These are phyloP conservation scores for Anoplopoma fimbria DNA, from an alignment of 2,113 vertebrate genomes.

Conservation along the genomic window DNA sequence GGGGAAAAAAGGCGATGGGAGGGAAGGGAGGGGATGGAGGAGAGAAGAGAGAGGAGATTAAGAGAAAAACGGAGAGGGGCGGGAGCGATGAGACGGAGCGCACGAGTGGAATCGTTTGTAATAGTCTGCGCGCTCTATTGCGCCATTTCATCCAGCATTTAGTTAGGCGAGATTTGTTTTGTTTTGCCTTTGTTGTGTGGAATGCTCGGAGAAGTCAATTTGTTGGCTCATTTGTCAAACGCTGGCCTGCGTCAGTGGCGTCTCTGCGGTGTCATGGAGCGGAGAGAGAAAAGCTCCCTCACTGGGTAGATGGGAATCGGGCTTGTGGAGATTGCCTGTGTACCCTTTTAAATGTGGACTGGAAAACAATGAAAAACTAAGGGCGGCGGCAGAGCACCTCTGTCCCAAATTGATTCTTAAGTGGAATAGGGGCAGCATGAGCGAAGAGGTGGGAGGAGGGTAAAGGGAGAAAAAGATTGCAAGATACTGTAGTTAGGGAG, in stretches of 20 bases:
- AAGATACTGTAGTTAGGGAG: slow-evolving; percentile 25
- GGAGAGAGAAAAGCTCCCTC: slow-evolving; percentile 63
- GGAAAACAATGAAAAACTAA: slow-evolving; percentile 73
- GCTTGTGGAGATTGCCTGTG: slow-evolving; percentile 67
- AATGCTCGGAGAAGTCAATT: slow-evolving; percentile 78
- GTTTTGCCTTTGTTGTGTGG: slow-evolving; percentile 65
- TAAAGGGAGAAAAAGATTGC: slow-evolving; percentile 36
- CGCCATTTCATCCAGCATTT: slow-evolving; percentile 77
- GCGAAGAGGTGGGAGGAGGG: slow-evolving; percentile 10
- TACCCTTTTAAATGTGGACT: slow-evolving; percentile 69
- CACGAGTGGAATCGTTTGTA: slow-evolving; percentile 66
- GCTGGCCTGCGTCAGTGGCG: slow-evolving; percentile 66
- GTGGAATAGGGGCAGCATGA: slow-evolving; percentile 56
- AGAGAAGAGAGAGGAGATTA: slow-evolving; percentile 47
- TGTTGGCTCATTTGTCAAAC: slow-evolving; percentile 83
- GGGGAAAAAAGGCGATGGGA: slow-evolving; percentile 17
- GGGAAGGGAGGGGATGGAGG: background rate
- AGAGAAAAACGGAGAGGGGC: slow-evolving; percentile 47
- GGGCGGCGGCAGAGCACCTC: slow-evolving; percentile 59
- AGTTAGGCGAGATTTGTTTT: slow-evolving; percentile 81
- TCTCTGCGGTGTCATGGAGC: slow-evolving; percentile 64
- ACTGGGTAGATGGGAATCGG: slow-evolving; percentile 64
- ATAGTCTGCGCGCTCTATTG: slow-evolving; percentile 64
- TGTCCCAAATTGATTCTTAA: slow-evolving; percentile 75
- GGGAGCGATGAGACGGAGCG: slow-evolving; percentile 54